Percentiles rank a stretch among this genome's conserved stretches.
Evolutionary conservation across 92 coral and sea anemone genomes (phyloP).

Genomic region (Meandrina meandrites): DNA sequence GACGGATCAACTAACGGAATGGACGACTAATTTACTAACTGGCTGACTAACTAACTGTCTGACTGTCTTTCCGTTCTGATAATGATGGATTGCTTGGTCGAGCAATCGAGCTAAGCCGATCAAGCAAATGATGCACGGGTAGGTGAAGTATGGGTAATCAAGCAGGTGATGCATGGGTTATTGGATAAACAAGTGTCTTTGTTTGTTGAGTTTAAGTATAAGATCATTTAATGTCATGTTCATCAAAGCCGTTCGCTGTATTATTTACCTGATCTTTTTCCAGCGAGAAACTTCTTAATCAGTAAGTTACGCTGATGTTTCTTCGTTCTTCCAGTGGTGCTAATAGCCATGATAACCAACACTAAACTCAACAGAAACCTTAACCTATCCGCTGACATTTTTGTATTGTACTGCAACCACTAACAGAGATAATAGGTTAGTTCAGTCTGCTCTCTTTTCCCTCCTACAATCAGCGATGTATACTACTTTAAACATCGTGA

Average conservation of each 20-base stretch:
- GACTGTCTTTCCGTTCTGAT: background rate
- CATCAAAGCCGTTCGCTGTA: background rate
- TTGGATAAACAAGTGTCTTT: too few species aligned
- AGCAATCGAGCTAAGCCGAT: too few species aligned
- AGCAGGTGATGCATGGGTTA: too few species aligned
- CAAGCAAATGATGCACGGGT: too few species aligned
- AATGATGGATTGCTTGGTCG: background rate
- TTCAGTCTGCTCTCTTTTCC: too few species aligned
- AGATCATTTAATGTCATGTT: background rate
- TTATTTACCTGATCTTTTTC: constrained; percentile 21
- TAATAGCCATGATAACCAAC: background rate
- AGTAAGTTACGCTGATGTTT: background rate
- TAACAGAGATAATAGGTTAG: background rate
- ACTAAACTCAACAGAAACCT: constrained; percentile 1
- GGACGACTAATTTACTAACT: too few species aligned
- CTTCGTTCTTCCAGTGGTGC: background rate
- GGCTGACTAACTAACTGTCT: background rate
- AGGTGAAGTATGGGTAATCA: too few species aligned
- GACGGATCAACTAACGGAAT: background rate
- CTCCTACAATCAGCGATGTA: too few species aligned
- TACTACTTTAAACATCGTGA: too few species aligned
- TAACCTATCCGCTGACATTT: background rate
- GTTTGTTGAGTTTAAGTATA: background rate
- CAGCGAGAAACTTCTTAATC: background rate
- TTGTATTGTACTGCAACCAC: background rate